Evolutionary conservation across 1,140 invertebrate genomes (phyloP), one percentile per base, ranked within the genome.

Genomic region (Diorhabda sublineata): DNA sequence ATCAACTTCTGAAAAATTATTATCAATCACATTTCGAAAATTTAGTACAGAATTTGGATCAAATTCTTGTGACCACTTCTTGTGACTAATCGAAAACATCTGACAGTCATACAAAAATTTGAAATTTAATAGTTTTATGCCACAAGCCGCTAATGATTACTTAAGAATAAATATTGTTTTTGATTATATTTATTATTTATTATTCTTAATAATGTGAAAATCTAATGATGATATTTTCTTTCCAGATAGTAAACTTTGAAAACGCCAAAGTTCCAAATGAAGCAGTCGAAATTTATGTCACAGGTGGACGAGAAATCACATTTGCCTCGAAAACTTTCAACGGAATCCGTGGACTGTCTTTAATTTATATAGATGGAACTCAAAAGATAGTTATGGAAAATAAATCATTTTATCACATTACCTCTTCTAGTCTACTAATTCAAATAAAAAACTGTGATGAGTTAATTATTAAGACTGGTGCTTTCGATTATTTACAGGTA

Each of bases 241-340:
- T 82, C 41, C 82, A 88, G 87, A 82, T 82, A 45, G 76, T 87
- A 42, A 82, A 84, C 64, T 73, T 88, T n/a, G 76, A 78, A 47
- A 78, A 82, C 72, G 84, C 84, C 41, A 83, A 84, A 69, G 82
- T 84, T 76, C 85, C 83, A 65, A 78, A 81, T 52, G 81, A 84
- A 69, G 80, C 82, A 73, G 83, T 82, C 79, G 86, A 85, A 79
- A 80, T 91, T 42, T 85, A 86, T 26, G 81, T 91, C 2, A 82
- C 78, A 3, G 86, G 86, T 9, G 87, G 85, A 6, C 80, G 84
- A 44, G 84, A 85, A 44, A 72, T 91, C 42, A 80, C 81, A 56
- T 85, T 91, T 69, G 82, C 84, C 45, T 71, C 83, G 2, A 80
- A 82, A 69, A 79, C 82, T 0, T 78, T 86, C 52, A 76, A 76